Evolutionary conservation across 1,140 invertebrate genomes (phyloP).

Genomic region (Drosophila kepulauana): DNA sequence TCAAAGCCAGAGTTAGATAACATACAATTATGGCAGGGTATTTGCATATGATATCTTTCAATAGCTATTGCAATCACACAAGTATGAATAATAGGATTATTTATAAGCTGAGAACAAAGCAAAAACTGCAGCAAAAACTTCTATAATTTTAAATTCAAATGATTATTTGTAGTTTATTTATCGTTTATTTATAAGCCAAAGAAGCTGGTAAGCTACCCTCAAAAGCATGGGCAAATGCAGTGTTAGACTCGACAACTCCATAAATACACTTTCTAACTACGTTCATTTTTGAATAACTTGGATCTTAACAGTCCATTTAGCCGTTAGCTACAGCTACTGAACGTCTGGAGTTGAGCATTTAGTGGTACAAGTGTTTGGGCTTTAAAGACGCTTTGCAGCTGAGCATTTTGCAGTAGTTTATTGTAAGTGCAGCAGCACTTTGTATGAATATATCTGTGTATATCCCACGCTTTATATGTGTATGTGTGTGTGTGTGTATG

Average conservation of each 20-base stretch:
- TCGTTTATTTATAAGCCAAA: neutral
- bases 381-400: constrained; percentile 17
- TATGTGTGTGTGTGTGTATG: neutral
- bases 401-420: constrained; percentile 33
- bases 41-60: too few relatives aligned
- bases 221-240: neutral
- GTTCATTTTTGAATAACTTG: constrained; percentile 8
- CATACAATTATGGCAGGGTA: too few relatives aligned
- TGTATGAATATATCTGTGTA: constrained; percentile 4
- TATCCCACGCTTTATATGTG: neutral
- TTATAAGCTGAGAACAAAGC: too few relatives aligned
- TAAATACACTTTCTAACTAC: neutral
- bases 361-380: constrained; percentile 7
- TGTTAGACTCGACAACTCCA: neutral
- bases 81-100: too few relatives aligned
- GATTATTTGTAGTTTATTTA: neutral
- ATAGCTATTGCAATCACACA: too few relatives aligned
- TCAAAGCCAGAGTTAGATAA: too few relatives aligned
- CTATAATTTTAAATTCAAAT: neutral
- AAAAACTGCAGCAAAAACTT: too few relatives aligned
- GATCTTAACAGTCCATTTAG: constrained; percentile 5
- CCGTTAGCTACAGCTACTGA: neutral
- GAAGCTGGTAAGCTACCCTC: too few relatives aligned
- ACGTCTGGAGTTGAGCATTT: constrained; percentile 6
- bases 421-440: constrained; percentile 21